A percentile compares a stretch with the other conserved stretches of the same genome.
Conservation (phyloP, 2,888 invertebrate species). For the Nomada hirtipes region DNA sequence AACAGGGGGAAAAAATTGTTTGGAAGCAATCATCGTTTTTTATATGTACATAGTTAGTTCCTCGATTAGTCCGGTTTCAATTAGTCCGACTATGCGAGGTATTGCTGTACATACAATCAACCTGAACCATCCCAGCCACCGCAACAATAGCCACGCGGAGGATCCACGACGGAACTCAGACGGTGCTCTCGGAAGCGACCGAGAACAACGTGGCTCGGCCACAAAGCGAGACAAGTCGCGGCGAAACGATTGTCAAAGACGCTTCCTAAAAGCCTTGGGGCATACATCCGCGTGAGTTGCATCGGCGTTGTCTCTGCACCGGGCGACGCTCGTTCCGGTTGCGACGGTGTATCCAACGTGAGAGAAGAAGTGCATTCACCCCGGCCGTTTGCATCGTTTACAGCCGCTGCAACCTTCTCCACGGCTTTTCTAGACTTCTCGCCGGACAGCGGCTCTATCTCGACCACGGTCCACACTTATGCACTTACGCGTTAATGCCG, state of each 20-base stretch:
- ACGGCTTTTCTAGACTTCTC: conserved; percentile 55
- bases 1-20: too few relatives aligned
- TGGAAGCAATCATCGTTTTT: too few relatives aligned
- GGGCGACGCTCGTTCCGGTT: conserved; percentile 29
- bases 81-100: background rate
- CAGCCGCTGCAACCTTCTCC: conserved; percentile 67
- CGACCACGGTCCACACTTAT: conserved; percentile 69
- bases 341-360: conserved; percentile 37
- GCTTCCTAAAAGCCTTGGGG: conserved; percentile 21
- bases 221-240: conserved; percentile 1
- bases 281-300: conserved; percentile 28
- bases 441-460: conserved; percentile 60
- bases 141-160: background rate
- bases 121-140: background rate
- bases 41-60: too few relatives aligned
- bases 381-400: conserved; percentile 66
- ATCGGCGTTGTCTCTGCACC: conserved; percentile 12
- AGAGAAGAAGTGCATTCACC: conserved; percentile 72
- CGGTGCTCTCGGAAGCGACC: background rate
- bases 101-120: too few relatives aligned
- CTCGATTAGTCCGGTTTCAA: too few relatives aligned
- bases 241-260: conserved; percentile 35
- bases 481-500: conserved; percentile 74
- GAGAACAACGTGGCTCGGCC: background rate
- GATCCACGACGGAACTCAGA: background rate